Evolutionary conservation across 2,113 vertebrate species (phyloP).

Genomic region (Propithecus coquereli): DNA sequence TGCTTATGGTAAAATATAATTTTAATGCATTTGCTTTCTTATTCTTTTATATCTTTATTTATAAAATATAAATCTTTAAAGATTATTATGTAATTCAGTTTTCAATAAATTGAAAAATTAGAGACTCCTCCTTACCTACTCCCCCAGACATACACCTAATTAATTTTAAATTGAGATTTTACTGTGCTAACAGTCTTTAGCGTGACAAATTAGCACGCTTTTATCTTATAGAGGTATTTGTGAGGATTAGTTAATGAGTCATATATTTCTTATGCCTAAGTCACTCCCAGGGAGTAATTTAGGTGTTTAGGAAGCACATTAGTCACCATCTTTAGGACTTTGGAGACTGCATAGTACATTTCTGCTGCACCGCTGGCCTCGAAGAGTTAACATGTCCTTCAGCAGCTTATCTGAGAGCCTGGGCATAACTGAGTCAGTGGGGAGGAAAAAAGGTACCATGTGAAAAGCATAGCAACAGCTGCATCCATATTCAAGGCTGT

Average conservation of each 20-base stretch:
- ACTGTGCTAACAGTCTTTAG: slow-evolving; percentile 14
- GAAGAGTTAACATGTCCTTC: not conserved
- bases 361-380: not conserved
- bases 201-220: slow-evolving; percentile 16
- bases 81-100: not conserved
- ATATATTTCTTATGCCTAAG: slow-evolving; percentile 23
- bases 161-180: not conserved
- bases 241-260: slow-evolving; percentile 56
- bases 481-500: not conserved
- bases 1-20: not conserved
- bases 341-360: not conserved
- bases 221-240: slow-evolving; percentile 38
- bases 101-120: not conserved
- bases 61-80: not conserved
- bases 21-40: not conserved
- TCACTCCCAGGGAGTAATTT: slow-evolving; percentile 49
- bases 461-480: not conserved
- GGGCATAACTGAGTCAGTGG: not conserved
- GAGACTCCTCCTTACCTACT: not conserved
- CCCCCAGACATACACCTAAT: not conserved
- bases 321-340: not conserved
- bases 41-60: not conserved
- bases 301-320: not conserved
- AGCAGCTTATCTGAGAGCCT: not conserved
- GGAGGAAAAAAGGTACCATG: not conserved